These are phyloP conservation scores for Neoniphon sammara DNA, from an alignment of 2,797 vertebrate species.

Conservation along the genomic window DNA sequence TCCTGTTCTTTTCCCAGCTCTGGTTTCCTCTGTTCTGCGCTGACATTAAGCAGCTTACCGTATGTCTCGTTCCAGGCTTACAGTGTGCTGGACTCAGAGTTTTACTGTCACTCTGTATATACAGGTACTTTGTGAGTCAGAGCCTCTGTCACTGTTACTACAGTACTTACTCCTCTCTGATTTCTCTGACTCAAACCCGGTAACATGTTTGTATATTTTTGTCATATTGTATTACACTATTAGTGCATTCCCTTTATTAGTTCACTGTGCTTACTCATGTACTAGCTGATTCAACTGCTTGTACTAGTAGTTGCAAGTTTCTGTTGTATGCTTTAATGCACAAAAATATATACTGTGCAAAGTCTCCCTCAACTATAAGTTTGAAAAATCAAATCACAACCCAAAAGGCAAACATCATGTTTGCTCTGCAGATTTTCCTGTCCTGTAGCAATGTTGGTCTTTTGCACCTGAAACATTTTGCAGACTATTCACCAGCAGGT, in stretches of 20 bases:
- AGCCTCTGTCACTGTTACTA: constrained; percentile 48
- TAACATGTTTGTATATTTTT: constrained; percentile 12
- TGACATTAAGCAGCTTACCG: constrained; percentile 82
- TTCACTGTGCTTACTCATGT: background rate
- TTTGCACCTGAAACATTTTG: constrained; percentile 17
- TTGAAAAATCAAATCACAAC: background rate
- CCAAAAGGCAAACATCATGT: background rate
- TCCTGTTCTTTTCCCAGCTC: constrained; percentile 34
- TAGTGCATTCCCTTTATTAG: background rate
- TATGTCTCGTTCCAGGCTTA: constrained; percentile 75
- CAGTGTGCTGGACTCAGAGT: constrained; percentile 70
- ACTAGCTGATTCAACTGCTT: background rate
- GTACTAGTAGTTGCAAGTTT: too few relatives aligned
- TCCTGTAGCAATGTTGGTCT: background rate
- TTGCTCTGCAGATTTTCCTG: constrained; percentile 1
- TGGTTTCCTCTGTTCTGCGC: constrained; percentile 64
- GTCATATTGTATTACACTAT: background rate
- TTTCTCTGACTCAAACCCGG: constrained; percentile 56
- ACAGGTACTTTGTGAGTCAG: constrained; percentile 78
- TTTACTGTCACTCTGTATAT: constrained; percentile 78
- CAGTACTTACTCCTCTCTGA: constrained; percentile 33
- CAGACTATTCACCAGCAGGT: background rate
- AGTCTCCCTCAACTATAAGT: background rate
- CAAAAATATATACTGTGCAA: background rate
- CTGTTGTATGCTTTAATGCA: too few relatives aligned